Base-by-base conservation (phyloP, 2,797 vertebrate genomes). In the Karalla daura region DNA sequence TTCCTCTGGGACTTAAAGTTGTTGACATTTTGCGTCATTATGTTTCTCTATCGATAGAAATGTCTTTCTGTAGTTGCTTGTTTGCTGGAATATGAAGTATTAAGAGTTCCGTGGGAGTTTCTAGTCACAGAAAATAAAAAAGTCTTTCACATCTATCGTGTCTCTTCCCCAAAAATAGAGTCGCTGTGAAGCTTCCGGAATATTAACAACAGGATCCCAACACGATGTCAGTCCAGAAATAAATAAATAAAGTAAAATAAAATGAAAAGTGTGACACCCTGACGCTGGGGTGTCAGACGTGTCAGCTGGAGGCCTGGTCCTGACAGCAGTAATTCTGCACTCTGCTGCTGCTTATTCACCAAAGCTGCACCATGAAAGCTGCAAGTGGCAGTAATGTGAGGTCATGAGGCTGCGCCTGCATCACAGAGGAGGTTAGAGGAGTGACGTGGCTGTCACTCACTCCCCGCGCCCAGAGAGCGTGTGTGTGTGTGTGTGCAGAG, bases 261-360 rank as follows among this genome's bases (percentile, higher is more conserved):
- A n/a, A n/a, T n/a, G n/a, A n/a, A n/a, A n/a, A n/a, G n/a, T n/a
- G n/a, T n/a, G n/a, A n/a, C n/a, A n/a, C n/a, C 33, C 49, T 76
- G 78, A 76, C 76, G 81, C 44, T 37, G n/a, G 47, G 69, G 32
- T 71, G 74, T 82, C 79, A 82, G 58, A 74, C 13, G 46, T 64
- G 67, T 63, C 79, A 81, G 54, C 61, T 41, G 64, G 49, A 21
- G 32, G 47, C 64, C 75, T 55, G 61, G 46, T 66, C 50, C 47
- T 47, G 56, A 69, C 67, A 70, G 23, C 54, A 69, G 27, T 74
- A 4, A 58, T 71, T 58, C 11, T 46, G 33, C 28, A 49, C 36
- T 50, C 51, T 46, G 28, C 35, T 52, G 37, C 52, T 36, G 24
- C 5, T 35, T 21, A 28, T 13, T 18, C 2, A 56, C 32, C 2